Base-by-base conservation (phyloP, 2,797 vertebrate species). In the Cyclopterus lumpus region DNA sequence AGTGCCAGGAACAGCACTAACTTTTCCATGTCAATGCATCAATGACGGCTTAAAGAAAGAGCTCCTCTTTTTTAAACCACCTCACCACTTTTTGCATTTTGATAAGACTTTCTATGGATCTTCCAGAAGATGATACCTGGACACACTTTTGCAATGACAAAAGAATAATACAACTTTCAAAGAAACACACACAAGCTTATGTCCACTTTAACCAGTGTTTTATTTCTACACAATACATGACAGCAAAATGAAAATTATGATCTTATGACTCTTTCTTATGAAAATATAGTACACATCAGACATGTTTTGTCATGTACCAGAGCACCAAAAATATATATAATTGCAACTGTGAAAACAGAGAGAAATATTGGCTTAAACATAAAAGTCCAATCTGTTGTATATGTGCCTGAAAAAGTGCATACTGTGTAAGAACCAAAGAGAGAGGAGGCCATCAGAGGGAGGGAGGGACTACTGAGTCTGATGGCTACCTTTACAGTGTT, bases 171-270 rank as follows among this genome's bases (percentile, higher is more conserved):
- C 12, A 54, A 68, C 15, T 30, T 55, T 30, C 26, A 63, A 22
- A 59, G 20, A 32, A 55, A 26, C 38, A 30, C 22, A 36, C 20
- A 61, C 14, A 36, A 18, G 32, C 32, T 73, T 81, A 84, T 72
- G 78, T 86, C 91, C 88, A 93, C 91, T 93, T 93, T 93, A 93
- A 93, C 92, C 93, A 94, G 92, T 94, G 93, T 93, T 95, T 95
- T 95, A 95, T 95, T 95, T 92, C 91, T 95, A 93, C 94, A 92
- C 92, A 93, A 94, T 94, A 93, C 93, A 95, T 94, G 91, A 93
- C 90, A 93, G 92, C 92, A 91, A 94, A 94, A 94, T 93, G 89
- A 94, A 94, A 89, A 94, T 94, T 85, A 93, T 92, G 92, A 83
- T 92, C 85, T 91, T 90, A 90, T 93, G 91, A 89, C 86, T 90